These are phyloP conservation scores for Pollenia labialis DNA, from an alignment of 2,888 invertebrate species.

Conservation along the genomic window DNA sequence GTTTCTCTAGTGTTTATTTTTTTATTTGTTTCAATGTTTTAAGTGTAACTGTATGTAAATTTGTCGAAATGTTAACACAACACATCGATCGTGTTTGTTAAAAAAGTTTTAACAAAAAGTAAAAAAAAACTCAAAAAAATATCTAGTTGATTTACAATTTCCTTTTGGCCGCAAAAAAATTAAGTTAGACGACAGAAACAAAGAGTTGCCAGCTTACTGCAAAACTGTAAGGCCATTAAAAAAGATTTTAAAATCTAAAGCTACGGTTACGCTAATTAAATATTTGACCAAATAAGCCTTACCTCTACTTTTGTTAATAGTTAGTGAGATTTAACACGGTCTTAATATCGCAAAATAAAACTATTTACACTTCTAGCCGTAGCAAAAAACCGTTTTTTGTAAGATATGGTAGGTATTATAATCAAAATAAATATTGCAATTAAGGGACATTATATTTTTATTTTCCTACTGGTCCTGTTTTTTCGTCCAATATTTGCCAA, in stretches of 20 bases:
- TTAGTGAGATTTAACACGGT: too few relatives aligned
- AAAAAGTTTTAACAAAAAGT: conserved; percentile 33
- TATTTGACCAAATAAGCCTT: too few relatives aligned
- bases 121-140: conserved; percentile 61
- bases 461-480: too few relatives aligned
- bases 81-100: conserved; percentile 73
- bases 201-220: conserved; percentile 37
- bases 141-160: conserved; percentile 65
- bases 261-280: too few relatives aligned
- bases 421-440: too few relatives aligned
- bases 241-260: neutral
- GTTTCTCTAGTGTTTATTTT: conserved; percentile 46
- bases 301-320: too few relatives aligned
- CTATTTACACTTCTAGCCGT: too few relatives aligned
- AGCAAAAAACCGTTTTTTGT: too few relatives aligned
- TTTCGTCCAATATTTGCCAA: too few relatives aligned
- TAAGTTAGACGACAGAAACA: neutral
- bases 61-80: conserved; percentile 73
- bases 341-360: too few relatives aligned
- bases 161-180: conserved; percentile 50
- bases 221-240: neutral
- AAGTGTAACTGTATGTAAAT: conserved; percentile 74
- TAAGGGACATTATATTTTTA: too few relatives aligned
- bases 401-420: too few relatives aligned
- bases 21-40: conserved; percentile 62